phyloP scores from a whole-genome alignment of 2,888 invertebrate genomes.

The Erebia ligea region DNA sequence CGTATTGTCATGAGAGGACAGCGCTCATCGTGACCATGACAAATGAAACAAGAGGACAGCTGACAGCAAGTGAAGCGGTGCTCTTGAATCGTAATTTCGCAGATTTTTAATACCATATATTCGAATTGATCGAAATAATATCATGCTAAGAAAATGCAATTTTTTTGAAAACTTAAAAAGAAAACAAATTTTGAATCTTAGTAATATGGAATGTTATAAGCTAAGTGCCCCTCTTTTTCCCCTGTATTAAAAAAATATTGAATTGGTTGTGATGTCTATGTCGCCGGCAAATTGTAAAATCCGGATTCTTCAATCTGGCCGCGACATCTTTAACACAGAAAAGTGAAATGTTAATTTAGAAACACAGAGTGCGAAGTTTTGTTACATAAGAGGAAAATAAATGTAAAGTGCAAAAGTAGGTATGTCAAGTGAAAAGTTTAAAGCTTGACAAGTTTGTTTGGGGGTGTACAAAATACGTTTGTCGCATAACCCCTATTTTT shows the following conservation, averaged over 20 bases:
- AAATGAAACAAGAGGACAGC: constrained; percentile 78
- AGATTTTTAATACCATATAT: background rate
- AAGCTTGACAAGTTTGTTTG: constrained; percentile 34
- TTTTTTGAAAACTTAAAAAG: too few species aligned
- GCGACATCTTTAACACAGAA: background rate
- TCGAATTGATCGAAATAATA: too few species aligned
- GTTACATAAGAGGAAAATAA: constrained; percentile 25
- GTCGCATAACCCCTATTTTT: constrained; percentile 53
- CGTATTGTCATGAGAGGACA: constrained; percentile 66
- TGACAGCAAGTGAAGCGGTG: constrained; percentile 53
- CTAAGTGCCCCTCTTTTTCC: too few species aligned
- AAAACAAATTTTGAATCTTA: too few species aligned
- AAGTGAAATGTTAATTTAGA: background rate
- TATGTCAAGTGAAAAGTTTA: constrained; percentile 25
- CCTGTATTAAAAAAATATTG: too few species aligned
- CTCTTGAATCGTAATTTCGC: constrained; percentile 2
- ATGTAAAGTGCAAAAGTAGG: background rate
- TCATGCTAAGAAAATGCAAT: too few species aligned
- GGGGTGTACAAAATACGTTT: constrained; percentile 41
- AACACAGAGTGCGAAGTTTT: constrained; percentile 9
- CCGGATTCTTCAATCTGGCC: too few species aligned
- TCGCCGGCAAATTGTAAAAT: too few species aligned
- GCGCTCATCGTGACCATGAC: constrained; percentile 53
- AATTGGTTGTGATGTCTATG: too few species aligned
- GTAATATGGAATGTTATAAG: too few species aligned